Conservation (phyloP, 2,113 vertebrate species). For the Pluvianellus socialis region DNA sequence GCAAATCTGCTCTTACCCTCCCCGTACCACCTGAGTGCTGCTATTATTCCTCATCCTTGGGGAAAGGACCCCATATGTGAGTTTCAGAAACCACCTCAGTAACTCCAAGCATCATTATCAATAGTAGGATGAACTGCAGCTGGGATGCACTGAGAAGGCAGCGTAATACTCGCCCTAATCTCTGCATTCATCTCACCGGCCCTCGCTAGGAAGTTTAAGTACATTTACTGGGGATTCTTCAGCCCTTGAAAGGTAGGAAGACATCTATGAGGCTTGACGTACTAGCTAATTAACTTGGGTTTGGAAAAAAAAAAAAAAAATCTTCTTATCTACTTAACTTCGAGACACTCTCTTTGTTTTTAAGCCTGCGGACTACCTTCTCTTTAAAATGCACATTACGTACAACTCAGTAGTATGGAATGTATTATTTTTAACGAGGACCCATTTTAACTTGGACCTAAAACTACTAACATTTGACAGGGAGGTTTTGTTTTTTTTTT, state of each 20-base stretch:
- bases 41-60: constrained; percentile 62
- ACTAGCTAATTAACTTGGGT: constrained; percentile 62
- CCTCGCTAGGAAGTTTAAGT: constrained; percentile 70
- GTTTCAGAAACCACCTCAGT: constrained; percentile 52
- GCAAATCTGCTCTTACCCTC: constrained; percentile 52
- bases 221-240: constrained; percentile 61
- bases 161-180: constrained; percentile 57
- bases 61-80: constrained; percentile 59
- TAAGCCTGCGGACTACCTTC: constrained; percentile 63
- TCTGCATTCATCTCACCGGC: constrained; percentile 57
- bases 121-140: constrained; percentile 67
- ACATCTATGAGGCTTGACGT: constrained; percentile 63
- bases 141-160: constrained; percentile 48
- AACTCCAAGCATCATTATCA: constrained; percentile 72
- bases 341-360: constrained; percentile 69
- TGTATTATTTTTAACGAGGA: constrained; percentile 69
- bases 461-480: constrained; percentile 59
- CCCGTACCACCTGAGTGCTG: constrained; percentile 56
- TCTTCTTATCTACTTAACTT: constrained; percentile 68
- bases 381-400: constrained; percentile 66
- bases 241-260: constrained; percentile 58
- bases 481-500: not conserved
- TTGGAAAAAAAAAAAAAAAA: constrained; percentile 41
- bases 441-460: constrained; percentile 62
- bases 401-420: constrained; percentile 14